Conservation (phyloP, 2,888 invertebrate genomes). For the Tubulanus polymorphus region DNA sequence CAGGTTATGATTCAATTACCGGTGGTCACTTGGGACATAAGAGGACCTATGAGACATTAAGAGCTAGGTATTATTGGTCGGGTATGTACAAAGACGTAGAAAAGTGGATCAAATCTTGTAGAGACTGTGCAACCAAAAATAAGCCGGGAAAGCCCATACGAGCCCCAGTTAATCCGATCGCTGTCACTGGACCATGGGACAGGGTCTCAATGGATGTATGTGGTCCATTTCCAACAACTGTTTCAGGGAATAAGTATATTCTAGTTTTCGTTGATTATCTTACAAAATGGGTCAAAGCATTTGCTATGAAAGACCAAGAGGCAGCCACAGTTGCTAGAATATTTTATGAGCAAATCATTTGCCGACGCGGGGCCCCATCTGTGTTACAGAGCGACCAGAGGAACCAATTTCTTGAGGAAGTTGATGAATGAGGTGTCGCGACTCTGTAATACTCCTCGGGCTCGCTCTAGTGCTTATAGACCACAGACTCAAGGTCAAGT, state of each 20-base stretch:
- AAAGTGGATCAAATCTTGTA: background rate
- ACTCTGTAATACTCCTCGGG: background rate
- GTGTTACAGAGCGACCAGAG: background rate
- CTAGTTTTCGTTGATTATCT: constrained; percentile 18
- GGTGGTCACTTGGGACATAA: background rate
- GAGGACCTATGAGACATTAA: background rate
- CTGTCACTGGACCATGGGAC: background rate
- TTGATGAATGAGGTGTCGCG: background rate
- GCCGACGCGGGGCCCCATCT: background rate
- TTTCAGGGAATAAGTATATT: no score
- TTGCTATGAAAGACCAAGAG: constrained; percentile 24
- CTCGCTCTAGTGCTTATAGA: background rate
- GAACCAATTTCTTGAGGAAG: background rate
- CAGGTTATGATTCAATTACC: background rate
- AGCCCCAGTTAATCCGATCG: background rate
- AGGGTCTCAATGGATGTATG: background rate
- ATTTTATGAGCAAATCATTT: background rate
- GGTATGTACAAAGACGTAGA: background rate
- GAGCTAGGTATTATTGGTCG: background rate
- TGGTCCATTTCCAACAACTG: background rate
- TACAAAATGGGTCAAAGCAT: constrained; percentile 22
- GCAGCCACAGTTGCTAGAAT: constrained; percentile 11
- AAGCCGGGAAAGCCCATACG: background rate
- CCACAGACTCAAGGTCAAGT: background rate
- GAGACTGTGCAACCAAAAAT: background rate